Percentiles rank a stretch among this genome's conserved stretches.
phyloP scores from a whole-genome alignment of 30 jellyfish, hydroid and myxozoan species.

The Sanderia malayensis region DNA sequence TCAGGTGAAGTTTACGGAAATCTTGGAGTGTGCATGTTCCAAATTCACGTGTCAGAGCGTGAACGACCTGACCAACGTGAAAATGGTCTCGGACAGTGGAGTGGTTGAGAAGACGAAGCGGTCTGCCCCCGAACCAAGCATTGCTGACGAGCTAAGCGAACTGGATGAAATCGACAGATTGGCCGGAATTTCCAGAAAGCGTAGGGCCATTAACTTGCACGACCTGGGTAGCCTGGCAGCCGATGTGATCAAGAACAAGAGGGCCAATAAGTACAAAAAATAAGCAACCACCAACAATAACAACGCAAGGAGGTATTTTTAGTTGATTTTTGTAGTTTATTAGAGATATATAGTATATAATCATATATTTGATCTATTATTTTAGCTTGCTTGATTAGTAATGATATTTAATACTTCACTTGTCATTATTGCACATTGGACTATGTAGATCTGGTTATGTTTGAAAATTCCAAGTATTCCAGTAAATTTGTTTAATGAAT shows the following conservation, averaged over 20 bases:
- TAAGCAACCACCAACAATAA: not conserved
- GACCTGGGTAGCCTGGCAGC: conserved; percentile 57
- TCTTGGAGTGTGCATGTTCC: conserved; percentile 26
- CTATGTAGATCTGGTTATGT: too few relatives aligned
- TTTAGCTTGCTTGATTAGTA: too few relatives aligned
- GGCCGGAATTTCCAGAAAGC: conserved; percentile 35
- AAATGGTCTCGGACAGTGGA: conserved; percentile 1
- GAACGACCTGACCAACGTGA: conserved; percentile 3
- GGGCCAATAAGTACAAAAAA: conserved; percentile 32
- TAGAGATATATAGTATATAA: too few relatives aligned
- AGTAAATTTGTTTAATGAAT: too few relatives aligned
- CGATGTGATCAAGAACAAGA: conserved; percentile 39
- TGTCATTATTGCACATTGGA: too few relatives aligned
- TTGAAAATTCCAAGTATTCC: too few relatives aligned
- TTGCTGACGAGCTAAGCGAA: conserved; percentile 42
- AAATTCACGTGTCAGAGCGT: conserved; percentile 17
- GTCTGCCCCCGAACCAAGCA: conserved; percentile 21
- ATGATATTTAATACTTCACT: too few relatives aligned
- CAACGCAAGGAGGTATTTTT: too few relatives aligned
- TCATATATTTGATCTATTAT: too few relatives aligned
- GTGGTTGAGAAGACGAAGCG: conserved; percentile 2
- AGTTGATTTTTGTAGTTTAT: too few relatives aligned
- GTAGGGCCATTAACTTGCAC: conserved; percentile 48
- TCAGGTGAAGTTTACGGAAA: conserved; percentile 25
- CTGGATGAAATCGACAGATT: conserved; percentile 40